phyloP scores from a whole-genome alignment of 2,888 invertebrate species.

The Lacanobia oleracea region DNA sequence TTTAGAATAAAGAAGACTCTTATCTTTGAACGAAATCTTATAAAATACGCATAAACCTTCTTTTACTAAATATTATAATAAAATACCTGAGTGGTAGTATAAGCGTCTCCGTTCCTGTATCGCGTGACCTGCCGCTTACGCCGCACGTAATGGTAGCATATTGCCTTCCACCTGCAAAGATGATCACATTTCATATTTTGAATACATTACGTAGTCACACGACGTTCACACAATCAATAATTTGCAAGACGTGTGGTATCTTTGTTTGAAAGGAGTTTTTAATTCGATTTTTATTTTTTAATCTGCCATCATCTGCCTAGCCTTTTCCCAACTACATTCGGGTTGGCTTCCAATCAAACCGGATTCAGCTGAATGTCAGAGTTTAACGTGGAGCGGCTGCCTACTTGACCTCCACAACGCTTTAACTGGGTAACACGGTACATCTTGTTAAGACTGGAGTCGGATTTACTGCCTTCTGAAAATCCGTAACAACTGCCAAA shows the following conservation, averaged over 20 bases:
- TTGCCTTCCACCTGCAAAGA: slow-evolving; percentile 93
- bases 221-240: slow-evolving; percentile 47
- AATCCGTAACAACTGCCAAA: too few relatives aligned
- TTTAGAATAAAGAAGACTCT: too few relatives aligned
- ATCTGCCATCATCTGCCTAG: background rate
- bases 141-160: slow-evolving; percentile 95
- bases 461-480: too few relatives aligned
- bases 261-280: slow-evolving; percentile 6
- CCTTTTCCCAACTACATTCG: too few relatives aligned
- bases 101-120: slow-evolving; percentile 95
- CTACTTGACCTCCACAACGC: too few relatives aligned
- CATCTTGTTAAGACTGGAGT: too few relatives aligned
- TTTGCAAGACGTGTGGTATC: slow-evolving; percentile 19
- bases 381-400: too few relatives aligned
- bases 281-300: background rate
- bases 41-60: background rate
- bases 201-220: slow-evolving; percentile 54
- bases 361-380: too few relatives aligned
- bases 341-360: too few relatives aligned
- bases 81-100: slow-evolving; percentile 93
- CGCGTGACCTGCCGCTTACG: slow-evolving; percentile 94
- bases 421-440: too few relatives aligned
- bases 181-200: slow-evolving; percentile 55
- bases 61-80: background rate
- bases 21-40: too few relatives aligned